Evolutionary conservation across 2,797 vertebrate species (phyloP).

Genomic region (Philypnodon macrostomus): DNA sequence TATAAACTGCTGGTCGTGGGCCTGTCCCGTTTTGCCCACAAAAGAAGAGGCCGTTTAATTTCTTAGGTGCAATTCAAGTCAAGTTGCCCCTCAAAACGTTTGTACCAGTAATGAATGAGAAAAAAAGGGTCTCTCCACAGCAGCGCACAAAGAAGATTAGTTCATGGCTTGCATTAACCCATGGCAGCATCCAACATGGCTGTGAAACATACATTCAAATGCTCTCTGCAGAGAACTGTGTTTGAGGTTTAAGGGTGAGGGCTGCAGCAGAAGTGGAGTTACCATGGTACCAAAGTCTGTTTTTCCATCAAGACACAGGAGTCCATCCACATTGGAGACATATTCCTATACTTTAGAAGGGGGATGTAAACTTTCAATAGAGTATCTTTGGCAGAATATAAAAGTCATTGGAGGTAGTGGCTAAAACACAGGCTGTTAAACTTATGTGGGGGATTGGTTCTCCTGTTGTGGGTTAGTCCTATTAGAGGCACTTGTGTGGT

Average conservation of each 20-base stretch:
- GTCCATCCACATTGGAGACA: slow-evolving; percentile 33
- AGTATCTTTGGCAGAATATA: slow-evolving; percentile 57
- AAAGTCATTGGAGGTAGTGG: slow-evolving; percentile 88
- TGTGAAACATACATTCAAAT: slow-evolving; percentile 75
- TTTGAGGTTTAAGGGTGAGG: slow-evolving; percentile 8
- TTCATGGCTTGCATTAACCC: slow-evolving; percentile 16
- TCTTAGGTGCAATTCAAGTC: slow-evolving; percentile 21
- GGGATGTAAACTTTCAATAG: slow-evolving; percentile 77
- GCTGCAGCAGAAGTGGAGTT: slow-evolving; percentile 32
- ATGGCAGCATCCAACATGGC: slow-evolving; percentile 51
- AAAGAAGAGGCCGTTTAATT: slow-evolving; percentile 17
- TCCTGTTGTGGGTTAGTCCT: slow-evolving; percentile 86
- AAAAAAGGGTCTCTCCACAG: slow-evolving; percentile 13
- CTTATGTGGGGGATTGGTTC: slow-evolving; percentile 80
- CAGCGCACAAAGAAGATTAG: slow-evolving; percentile 20
- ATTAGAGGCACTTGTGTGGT: slow-evolving; percentile 74
- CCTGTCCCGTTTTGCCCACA: slow-evolving; percentile 3
- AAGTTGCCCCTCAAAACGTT: slow-evolving; percentile 20
- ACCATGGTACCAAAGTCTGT: slow-evolving; percentile 20
- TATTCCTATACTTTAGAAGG: slow-evolving; percentile 49
- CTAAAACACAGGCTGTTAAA: slow-evolving; percentile 52
- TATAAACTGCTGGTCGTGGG: slow-evolving; percentile 65
- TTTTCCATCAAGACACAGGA: slow-evolving; percentile 23
- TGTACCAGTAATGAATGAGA: slow-evolving; percentile 27
- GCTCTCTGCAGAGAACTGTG: slow-evolving; percentile 47